Evolutionary conservation across 1,140 invertebrate genomes (phyloP).

Genomic region (Antheraea mylitta): DNA sequence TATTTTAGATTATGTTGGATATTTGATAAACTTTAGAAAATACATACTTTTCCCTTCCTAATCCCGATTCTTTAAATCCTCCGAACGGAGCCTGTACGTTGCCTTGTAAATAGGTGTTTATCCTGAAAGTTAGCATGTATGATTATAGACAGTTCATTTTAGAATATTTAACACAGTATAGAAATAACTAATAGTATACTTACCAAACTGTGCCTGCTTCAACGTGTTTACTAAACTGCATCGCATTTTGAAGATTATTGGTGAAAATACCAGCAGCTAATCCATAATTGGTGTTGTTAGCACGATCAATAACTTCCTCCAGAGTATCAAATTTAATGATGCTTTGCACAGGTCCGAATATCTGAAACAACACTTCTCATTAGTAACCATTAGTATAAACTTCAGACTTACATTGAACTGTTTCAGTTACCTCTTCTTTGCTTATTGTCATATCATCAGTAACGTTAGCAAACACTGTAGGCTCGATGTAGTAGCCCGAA

Average conservation of each 20-base stretch:
- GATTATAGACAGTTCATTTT: background rate
- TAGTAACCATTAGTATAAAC: background rate
- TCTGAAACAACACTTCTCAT: conserved; percentile 26
- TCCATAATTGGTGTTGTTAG: conserved; percentile 93
- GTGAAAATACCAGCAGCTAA: conserved; percentile 94
- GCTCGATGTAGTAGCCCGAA: conserved; percentile 87
- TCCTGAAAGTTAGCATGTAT: conserved; percentile 72
- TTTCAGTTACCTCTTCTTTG: conserved; percentile 82
- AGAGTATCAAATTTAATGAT: conserved; percentile 94
- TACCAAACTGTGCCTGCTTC: conserved; percentile 95
- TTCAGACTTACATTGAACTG: background rate
- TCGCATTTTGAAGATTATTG: conserved; percentile 89
- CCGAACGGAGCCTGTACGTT: conserved; percentile 85
- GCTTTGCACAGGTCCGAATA: conserved; percentile 95
- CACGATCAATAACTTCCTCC: conserved; percentile 93
- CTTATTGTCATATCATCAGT: conserved; percentile 89
- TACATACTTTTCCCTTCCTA: conserved; percentile 22
- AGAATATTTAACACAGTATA: background rate
- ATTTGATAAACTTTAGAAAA: background rate
- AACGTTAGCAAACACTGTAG: conserved; percentile 90
- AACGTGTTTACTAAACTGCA: conserved; percentile 89
- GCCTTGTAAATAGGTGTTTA: conserved; percentile 84
- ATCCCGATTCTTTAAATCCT: conserved; percentile 73
- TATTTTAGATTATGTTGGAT: background rate
- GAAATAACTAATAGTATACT: background rate